Percentiles rank a stretch among this genome's conserved stretches.
Evolutionary conservation across 2,113 vertebrate species (phyloP).

Genomic region (Diglossa brunneiventris): DNA sequence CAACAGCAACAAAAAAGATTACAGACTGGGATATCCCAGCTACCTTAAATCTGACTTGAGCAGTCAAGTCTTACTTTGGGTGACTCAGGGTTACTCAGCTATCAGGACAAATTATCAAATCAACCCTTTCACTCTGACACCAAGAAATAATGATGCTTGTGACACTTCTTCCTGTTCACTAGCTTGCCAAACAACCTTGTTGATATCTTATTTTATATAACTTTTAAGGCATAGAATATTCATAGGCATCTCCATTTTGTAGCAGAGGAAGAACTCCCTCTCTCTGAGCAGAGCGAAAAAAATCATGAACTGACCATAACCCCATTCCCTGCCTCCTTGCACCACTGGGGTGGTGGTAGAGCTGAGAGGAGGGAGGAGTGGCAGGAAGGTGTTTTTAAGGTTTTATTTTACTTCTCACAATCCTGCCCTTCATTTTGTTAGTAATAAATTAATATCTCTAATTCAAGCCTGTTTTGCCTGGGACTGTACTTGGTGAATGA

Average conservation of each 20-base stretch:
- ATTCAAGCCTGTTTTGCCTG: neutral
- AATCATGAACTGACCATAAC: neutral
- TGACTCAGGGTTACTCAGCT: slow-evolving; percentile 44
- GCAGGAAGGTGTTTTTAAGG: neutral
- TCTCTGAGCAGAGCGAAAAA: neutral
- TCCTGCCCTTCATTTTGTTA: neutral
- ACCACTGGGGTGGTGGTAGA: neutral
- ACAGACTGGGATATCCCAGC: slow-evolving; percentile 22
- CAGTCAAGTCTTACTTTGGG: neutral
- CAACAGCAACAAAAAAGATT: neutral
- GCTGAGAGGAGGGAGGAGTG: neutral
- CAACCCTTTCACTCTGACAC: slow-evolving; percentile 58
- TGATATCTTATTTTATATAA: neutral
- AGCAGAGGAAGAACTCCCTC: neutral
- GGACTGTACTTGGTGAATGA: neutral
- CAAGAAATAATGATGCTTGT: slow-evolving; percentile 8
- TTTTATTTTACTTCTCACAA: neutral
- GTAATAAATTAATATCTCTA: neutral
- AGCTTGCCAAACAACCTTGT: slow-evolving; percentile 3
- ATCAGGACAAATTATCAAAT: slow-evolving; percentile 41
- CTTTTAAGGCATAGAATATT: neutral
- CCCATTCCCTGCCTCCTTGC: neutral
- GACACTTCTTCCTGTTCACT: slow-evolving; percentile 14
- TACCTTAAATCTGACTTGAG: slow-evolving; percentile 6
- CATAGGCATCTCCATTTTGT: neutral